A percentile compares a stretch with the other conserved stretches of the same genome.
These are phyloP conservation scores for Polypterus senegalus DNA, from an alignment of 2,113 vertebrate species.

Conservation along the genomic window DNA sequence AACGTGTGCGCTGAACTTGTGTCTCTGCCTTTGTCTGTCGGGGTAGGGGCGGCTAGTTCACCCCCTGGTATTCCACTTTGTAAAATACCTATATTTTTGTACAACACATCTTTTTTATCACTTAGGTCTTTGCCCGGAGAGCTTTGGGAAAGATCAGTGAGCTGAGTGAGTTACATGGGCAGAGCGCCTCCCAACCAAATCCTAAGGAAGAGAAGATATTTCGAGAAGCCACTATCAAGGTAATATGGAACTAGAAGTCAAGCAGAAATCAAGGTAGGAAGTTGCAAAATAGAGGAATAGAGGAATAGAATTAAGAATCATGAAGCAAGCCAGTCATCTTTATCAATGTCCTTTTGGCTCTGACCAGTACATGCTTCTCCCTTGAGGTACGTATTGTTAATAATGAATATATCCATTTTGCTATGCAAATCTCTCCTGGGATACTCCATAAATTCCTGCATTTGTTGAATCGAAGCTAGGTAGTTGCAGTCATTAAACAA, in stretches of 20 bases:
- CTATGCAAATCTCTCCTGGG: too few relatives aligned
- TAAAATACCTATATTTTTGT: constrained; percentile 13
- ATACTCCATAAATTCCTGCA: too few relatives aligned
- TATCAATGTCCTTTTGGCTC: too few relatives aligned
- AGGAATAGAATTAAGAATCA: neutral
- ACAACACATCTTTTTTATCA: constrained; percentile 19
- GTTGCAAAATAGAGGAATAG: neutral
- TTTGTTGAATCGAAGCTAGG: too few relatives aligned
- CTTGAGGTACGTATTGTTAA: too few relatives aligned
- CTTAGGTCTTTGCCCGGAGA: constrained; percentile 75
- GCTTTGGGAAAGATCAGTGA: constrained; percentile 75
- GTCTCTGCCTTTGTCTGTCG: too few relatives aligned
- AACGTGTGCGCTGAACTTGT: too few relatives aligned
- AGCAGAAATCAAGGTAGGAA: neutral
- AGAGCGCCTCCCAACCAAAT: constrained; percentile 31
- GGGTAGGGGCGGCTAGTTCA: too few relatives aligned
- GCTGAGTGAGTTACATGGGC: constrained; percentile 58
- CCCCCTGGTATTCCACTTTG: neutral
- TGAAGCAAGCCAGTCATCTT: too few relatives aligned
- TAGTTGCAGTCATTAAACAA: too few relatives aligned
- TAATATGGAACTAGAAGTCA: constrained; percentile 30
- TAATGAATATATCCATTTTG: too few relatives aligned
- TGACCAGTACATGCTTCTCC: too few relatives aligned
- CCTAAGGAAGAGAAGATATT: constrained; percentile 50
- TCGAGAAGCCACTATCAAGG: constrained; percentile 79